Evolutionary conservation across 2,113 vertebrate species (phyloP).

Genomic region (Ardeotis arabs): DNA sequence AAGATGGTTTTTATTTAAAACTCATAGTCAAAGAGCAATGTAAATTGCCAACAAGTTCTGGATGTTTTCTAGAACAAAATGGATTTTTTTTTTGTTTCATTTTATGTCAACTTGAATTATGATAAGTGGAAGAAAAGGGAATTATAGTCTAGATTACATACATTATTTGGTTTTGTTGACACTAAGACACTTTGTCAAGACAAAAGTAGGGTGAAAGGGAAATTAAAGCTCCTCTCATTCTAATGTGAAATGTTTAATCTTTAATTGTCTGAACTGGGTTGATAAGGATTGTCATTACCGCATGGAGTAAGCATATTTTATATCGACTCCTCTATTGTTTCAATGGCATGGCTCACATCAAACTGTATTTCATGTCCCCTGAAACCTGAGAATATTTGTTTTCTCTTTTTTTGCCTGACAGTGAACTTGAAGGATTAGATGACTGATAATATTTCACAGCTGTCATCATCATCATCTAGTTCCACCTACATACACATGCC

Average conservation of each 20-base stretch:
- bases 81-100: background rate
- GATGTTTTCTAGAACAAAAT: background rate
- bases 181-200: background rate
- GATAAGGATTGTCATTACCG: background rate
- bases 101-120: background rate
- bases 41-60: accelerated
- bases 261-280: background rate
- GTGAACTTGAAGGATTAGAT: background rate
- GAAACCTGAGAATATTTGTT: background rate
- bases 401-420: background rate
- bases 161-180: background rate
- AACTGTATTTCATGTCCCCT: background rate
- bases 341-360: background rate
- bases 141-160: background rate
- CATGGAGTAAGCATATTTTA: background rate
- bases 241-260: background rate
- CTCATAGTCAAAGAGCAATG: background rate
- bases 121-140: background rate
- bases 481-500: background rate
- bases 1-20: conserved; percentile 8
- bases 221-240: background rate
- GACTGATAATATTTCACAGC: conserved; percentile 12
- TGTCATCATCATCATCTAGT: background rate
- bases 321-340: background rate
- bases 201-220: background rate